Conservation (phyloP, 2,113 vertebrate species). For the Embiotoca jacksoni region DNA sequence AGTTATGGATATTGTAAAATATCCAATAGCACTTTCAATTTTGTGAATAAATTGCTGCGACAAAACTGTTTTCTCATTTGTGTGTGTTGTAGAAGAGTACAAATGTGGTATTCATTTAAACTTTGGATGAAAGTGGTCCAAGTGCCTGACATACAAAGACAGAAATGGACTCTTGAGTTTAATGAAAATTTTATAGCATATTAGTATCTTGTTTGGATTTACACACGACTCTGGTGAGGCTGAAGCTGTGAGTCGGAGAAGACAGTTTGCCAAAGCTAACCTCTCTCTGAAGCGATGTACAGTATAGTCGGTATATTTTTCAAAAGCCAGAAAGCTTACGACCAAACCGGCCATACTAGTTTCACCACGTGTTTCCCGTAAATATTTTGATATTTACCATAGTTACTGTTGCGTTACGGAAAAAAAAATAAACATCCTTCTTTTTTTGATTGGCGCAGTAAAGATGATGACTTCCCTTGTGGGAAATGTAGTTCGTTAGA, state of each 20-base stretch:
- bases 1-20: constrained; percentile 40
- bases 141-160: too few species aligned
- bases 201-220: too few species aligned
- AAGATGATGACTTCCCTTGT: neutral
- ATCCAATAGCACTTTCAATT: constrained; percentile 70
- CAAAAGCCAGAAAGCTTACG: neutral
- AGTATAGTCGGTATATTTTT: too few species aligned
- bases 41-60: constrained; percentile 16
- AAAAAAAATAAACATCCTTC: constrained; percentile 1
- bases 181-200: too few species aligned
- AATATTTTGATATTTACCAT: constrained; percentile 65
- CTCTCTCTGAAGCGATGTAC: too few species aligned
- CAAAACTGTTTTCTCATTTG: neutral
- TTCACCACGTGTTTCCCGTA: neutral
- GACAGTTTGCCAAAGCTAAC: too few species aligned
- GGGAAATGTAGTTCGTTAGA: constrained; percentile 75
- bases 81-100: neutral
- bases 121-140: neutral
- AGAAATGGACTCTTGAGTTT: too few species aligned
- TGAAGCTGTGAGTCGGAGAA: too few species aligned
- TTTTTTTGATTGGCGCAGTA: constrained; percentile 24
- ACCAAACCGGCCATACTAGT: neutral
- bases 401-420: constrained; percentile 47
- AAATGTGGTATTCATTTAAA: neutral
- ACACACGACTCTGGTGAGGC: too few species aligned